Conservation (phyloP, 2,888 invertebrate species). For the Drosophila monieri region DNA sequence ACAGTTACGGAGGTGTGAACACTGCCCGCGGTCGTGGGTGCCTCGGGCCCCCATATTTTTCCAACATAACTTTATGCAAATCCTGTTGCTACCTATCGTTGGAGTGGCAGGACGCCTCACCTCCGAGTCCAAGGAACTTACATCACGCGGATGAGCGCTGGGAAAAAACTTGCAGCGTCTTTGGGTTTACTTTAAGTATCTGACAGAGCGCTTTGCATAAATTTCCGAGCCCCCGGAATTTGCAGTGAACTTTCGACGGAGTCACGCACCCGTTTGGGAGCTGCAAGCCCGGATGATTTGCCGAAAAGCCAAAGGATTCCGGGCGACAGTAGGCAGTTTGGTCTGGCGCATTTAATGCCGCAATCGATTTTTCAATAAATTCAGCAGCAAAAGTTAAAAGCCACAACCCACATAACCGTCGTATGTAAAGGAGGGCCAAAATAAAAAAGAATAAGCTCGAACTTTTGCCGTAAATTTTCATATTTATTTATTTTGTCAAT, state of each 20-base stretch:
- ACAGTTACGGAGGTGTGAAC: neutral
- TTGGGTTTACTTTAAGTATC: slow-evolving; percentile 75
- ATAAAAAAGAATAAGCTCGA: slow-evolving; percentile 43
- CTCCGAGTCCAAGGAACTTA: slow-evolving; percentile 16
- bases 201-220: slow-evolving; percentile 76
- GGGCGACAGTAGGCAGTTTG: slow-evolving; percentile 63
- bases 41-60: neutral
- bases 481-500: slow-evolving; percentile 80
- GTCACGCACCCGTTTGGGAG: slow-evolving; percentile 66
- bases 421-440: slow-evolving; percentile 2
- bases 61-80: slow-evolving; percentile 25
- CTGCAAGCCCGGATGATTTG: slow-evolving; percentile 67
- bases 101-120: neutral
- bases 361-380: slow-evolving; percentile 80
- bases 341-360: slow-evolving; percentile 66
- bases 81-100: slow-evolving; percentile 24
- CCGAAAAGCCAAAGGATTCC: slow-evolving; percentile 76
- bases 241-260: slow-evolving; percentile 71
- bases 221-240: slow-evolving; percentile 47
- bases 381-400: slow-evolving; percentile 67
- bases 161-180: slow-evolving; percentile 47
- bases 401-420: slow-evolving; percentile 39
- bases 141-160: slow-evolving; percentile 17
- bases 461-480: slow-evolving; percentile 78
- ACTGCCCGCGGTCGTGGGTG: neutral